phyloP scores from a whole-genome alignment of 1,140 invertebrate species.

The Stegodyphus dumicola region DNA sequence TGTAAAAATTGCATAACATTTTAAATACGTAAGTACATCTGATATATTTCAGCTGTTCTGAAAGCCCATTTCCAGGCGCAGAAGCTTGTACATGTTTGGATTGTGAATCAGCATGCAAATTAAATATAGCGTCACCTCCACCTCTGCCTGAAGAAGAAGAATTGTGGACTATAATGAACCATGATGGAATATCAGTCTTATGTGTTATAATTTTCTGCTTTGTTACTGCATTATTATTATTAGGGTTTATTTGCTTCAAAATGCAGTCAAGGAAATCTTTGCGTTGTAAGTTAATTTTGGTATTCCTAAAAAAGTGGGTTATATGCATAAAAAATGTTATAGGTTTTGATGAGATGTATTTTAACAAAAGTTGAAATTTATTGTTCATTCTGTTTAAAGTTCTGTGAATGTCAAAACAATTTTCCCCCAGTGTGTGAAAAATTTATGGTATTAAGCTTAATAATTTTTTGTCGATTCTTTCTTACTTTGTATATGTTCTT shows the following conservation, averaged over 20 bases:
- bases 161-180: slow-evolving; percentile 77
- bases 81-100: slow-evolving; percentile 89
- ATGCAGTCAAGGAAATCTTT: slow-evolving; percentile 32
- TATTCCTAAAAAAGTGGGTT: background rate
- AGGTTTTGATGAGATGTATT: too few relatives aligned
- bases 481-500: too few relatives aligned
- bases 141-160: slow-evolving; percentile 72
- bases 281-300: slow-evolving; percentile 55
- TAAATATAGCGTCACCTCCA: slow-evolving; percentile 71
- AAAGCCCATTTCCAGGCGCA: slow-evolving; percentile 28
- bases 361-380: background rate
- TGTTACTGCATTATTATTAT: slow-evolving; percentile 45
- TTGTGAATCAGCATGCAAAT: slow-evolving; percentile 80
- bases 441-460: too few relatives aligned
- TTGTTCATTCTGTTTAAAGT: background rate
- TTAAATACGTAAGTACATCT: background rate
- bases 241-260: slow-evolving; percentile 44
- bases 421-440: background rate
- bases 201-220: slow-evolving; percentile 81
- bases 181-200: slow-evolving; percentile 81
- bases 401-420: too few relatives aligned
- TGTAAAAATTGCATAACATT: background rate
- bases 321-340: background rate
- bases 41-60: slow-evolving; percentile 43
- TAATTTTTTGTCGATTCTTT: too few relatives aligned